Percentiles rank a stretch among this genome's conserved stretches.
phyloP scores from a whole-genome alignment of 1,140 invertebrate genomes.

The Drosophila navojoa region DNA sequence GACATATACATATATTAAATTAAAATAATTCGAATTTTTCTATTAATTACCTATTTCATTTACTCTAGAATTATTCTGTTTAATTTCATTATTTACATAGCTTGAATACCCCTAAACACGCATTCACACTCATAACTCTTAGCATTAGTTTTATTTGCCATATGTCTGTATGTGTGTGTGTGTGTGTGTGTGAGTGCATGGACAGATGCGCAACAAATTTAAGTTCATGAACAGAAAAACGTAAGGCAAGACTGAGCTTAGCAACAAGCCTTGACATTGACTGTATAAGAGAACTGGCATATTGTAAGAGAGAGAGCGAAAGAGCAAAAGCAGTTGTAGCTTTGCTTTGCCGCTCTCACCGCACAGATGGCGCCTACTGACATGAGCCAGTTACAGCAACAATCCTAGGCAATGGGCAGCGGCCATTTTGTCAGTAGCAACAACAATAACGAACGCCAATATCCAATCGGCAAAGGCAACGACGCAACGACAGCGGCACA shows the following conservation, averaged over 20 bases:
- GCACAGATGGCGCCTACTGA: conserved; percentile 25
- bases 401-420: conserved; percentile 19
- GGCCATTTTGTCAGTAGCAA: conserved; percentile 34
- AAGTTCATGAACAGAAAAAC: conserved; percentile 28
- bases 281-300: conserved; percentile 21
- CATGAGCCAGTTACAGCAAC: conserved; percentile 13
- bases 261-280: conserved; percentile 30
- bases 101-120: conserved; percentile 1
- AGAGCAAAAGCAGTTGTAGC: neutral
- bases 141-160: conserved; percentile 20
- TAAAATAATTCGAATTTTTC: no score
- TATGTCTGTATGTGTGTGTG: conserved; percentile 12
- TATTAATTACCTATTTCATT: no score
- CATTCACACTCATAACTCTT: neutral
- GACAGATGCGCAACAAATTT: conserved; percentile 54
- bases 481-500: conserved; percentile 20
- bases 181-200: conserved; percentile 19
- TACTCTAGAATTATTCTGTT: neutral
- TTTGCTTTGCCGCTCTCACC: conserved; percentile 24
- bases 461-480: conserved; percentile 38
- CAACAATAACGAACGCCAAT: conserved; percentile 23
- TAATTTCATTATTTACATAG: neutral
- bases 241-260: conserved; percentile 18
- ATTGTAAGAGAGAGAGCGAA: conserved; percentile 3
- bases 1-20: no score